Evolutionary conservation across 2,888 invertebrate species (phyloP).

Genomic region (Epicampocera succincta): DNA sequence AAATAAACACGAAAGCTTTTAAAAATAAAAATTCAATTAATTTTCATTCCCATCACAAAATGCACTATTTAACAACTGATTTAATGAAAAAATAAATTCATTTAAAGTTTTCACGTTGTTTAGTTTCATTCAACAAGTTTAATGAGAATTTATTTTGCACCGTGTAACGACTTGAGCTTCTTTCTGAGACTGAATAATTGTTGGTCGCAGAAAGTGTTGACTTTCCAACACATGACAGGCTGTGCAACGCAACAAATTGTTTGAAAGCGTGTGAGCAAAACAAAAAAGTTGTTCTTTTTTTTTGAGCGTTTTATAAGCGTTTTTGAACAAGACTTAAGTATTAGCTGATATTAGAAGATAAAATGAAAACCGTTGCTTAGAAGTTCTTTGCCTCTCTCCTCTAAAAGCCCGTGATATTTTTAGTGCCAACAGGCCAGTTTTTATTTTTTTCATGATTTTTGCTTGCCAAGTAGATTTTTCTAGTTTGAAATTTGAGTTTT

Average conservation of each 20-base stretch:
- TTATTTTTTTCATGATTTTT: background rate
- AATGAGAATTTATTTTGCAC: conserved; percentile 16
- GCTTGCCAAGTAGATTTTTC: background rate
- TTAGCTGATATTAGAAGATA: conserved; percentile 32
- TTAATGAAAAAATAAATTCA: conserved; percentile 65
- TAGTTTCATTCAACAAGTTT: background rate
- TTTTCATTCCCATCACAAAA: conserved; percentile 61
- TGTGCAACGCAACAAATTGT: conserved; percentile 44
- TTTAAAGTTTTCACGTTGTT: conserved; percentile 27
- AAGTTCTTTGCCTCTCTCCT: conserved; percentile 28
- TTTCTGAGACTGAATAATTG: too few species aligned
- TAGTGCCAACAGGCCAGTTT: conserved; percentile 26
- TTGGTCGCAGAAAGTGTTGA: conserved; percentile 6
- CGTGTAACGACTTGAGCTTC: conserved; percentile 27
- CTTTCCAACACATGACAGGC: conserved; percentile 27
- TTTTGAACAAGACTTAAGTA: conserved; percentile 43
- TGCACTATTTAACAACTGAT: conserved; percentile 67
- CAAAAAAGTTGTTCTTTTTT: background rate
- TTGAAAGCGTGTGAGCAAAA: conserved; percentile 52
- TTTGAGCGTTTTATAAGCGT: conserved; percentile 17
- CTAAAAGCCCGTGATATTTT: conserved; percentile 41
- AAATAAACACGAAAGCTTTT: conserved; percentile 10
- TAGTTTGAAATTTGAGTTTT: background rate
- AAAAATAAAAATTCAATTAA: conserved; percentile 39
- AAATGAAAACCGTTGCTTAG: conserved; percentile 56